phyloP scores from a whole-genome alignment of 2,113 vertebrate genomes.

The Egretta garzetta region DNA sequence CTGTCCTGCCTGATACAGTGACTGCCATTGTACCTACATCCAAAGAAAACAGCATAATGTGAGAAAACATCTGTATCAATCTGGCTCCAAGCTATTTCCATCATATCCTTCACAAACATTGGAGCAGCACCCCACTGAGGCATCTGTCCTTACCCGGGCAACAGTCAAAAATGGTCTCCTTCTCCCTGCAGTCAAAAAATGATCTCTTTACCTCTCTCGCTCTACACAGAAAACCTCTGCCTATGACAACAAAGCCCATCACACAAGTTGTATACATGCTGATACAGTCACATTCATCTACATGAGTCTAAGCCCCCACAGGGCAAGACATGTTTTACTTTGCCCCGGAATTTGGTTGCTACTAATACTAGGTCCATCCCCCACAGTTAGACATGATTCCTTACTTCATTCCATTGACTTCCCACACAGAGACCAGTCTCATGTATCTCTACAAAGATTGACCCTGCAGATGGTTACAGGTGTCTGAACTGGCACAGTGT shows the following conservation, averaged over 20 bases:
- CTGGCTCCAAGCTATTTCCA: neutral
- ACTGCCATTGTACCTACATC: neutral
- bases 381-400: neutral
- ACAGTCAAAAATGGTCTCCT: neutral
- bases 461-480: neutral
- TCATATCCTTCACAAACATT: neutral
- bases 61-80: neutral
- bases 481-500: neutral
- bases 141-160: neutral
- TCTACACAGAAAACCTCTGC: neutral
- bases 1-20: neutral
- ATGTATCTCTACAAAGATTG: neutral
- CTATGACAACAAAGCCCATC: neutral
- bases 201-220: neutral
- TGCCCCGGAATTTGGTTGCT: neutral
- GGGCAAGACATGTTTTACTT: neutral
- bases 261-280: neutral
- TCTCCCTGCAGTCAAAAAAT: neutral
- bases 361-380: neutral
- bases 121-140: neutral
- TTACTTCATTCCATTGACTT: neutral
- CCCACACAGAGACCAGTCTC: neutral
- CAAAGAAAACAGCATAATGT: neutral
- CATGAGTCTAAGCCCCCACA: neutral
- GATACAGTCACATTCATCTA: neutral